Evolutionary conservation across 2,797 vertebrate species (phyloP).

Genomic region (Etheostoma nigrum): DNA sequence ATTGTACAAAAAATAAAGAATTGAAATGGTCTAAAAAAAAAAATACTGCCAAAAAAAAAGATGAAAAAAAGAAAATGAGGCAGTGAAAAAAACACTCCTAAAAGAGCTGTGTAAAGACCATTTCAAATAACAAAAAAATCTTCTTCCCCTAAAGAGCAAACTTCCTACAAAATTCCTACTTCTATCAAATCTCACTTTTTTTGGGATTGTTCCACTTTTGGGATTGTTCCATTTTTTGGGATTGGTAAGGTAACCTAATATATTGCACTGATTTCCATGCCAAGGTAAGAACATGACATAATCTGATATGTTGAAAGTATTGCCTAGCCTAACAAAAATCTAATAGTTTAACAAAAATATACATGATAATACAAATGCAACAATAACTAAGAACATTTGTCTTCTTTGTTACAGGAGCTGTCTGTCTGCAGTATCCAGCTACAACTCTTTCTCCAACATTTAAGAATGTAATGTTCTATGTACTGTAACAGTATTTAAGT

Average conservation of each 20-base stretch:
- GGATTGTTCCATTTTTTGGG: neutral
- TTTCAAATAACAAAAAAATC: slow-evolving; percentile 81
- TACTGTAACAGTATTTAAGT: neutral
- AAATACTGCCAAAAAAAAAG: slow-evolving; percentile 82
- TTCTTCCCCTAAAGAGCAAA: slow-evolving; percentile 93
- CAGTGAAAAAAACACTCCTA: slow-evolving; percentile 68
- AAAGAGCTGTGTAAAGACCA: slow-evolving; percentile 75
- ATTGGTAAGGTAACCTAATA: slow-evolving; percentile 53
- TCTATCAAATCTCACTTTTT: neutral
- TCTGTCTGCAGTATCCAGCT: neutral
- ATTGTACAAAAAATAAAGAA: slow-evolving; percentile 98
- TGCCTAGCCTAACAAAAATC: neutral
- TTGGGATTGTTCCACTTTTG: too few species aligned
- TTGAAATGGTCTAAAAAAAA: slow-evolving; percentile 93
- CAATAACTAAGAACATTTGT: slow-evolving; percentile 7
- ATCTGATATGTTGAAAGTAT: neutral
- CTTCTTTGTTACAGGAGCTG: slow-evolving; percentile 49
- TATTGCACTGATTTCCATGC: neutral
- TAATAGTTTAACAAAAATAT: rapidly evolving
- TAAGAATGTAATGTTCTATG: neutral
- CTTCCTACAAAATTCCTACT: slow-evolving; percentile 62
- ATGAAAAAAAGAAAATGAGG: slow-evolving; percentile 59
- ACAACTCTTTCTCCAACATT: neutral
- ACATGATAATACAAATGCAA: neutral
- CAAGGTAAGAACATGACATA: slow-evolving; percentile 60